Percentiles rank a stretch among this genome's conserved stretches.
phyloP scores from a whole-genome alignment of 53 echinoderm and acorn worm species.

The Hippasteria phrygiana region DNA sequence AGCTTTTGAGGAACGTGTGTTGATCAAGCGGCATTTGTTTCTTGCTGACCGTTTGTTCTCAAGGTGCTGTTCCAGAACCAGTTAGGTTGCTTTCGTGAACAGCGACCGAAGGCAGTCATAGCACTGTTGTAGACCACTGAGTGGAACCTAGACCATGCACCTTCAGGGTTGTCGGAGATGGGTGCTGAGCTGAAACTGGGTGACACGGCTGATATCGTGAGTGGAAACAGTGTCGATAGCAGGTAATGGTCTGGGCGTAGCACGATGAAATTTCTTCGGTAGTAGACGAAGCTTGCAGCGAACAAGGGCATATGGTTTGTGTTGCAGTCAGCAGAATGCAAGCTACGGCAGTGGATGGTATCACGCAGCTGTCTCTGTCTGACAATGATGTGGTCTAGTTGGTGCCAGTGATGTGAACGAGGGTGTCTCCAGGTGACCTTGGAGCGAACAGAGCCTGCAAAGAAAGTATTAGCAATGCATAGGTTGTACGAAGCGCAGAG shows the following conservation, averaged over 20 bases:
- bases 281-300: conserved; percentile 15
- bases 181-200: conserved; percentile 31
- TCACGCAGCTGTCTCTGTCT: neutral
- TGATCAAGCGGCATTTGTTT: too few relatives aligned
- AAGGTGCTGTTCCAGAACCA: too few relatives aligned
- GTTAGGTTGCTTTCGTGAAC: neutral
- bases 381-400: conserved; percentile 21
- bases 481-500: too few relatives aligned
- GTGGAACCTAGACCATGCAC: neutral
- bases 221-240: conserved; percentile 4
- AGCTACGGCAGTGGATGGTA: conserved; percentile 9
- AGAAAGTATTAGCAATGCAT: neutral
- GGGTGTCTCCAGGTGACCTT: too few relatives aligned
- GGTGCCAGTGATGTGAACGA: too few relatives aligned
- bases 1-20: too few relatives aligned
- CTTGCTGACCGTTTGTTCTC: too few relatives aligned
- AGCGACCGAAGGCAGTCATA: neutral
- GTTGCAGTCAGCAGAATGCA: conserved; percentile 30
- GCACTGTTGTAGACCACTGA: neutral
- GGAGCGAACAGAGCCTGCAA: neutral
- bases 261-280: neutral
- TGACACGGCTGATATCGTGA: neutral
- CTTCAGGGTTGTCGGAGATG: neutral
- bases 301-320: conserved; percentile 42
- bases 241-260: conserved; percentile 1